Percentiles rank a stretch among this genome's conserved stretches.
Evolutionary conservation across 2,888 invertebrate genomes (phyloP).

Genomic region (Cataglyphis rosenhaueri): DNA sequence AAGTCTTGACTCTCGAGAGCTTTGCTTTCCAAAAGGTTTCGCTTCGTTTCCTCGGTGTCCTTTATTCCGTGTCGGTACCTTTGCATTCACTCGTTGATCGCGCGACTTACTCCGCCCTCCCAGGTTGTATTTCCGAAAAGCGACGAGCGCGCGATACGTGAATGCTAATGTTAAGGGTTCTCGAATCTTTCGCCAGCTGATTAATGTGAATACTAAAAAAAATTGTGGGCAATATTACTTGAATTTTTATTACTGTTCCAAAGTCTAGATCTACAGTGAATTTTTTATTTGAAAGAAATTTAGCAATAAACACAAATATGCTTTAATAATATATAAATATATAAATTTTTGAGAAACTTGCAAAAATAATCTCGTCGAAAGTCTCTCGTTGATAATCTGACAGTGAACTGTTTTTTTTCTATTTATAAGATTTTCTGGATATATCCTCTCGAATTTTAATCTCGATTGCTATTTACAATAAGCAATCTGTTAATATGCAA

Average conservation of each 20-base stretch:
- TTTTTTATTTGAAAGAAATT: background rate
- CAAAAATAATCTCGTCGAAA: background rate
- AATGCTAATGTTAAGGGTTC: slow-evolving; percentile 61
- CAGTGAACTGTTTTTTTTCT: background rate
- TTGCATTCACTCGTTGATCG: slow-evolving; percentile 61
- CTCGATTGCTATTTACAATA: background rate
- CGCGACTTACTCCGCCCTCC: slow-evolving; percentile 61
- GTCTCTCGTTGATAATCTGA: background rate
- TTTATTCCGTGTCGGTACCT: slow-evolving; percentile 52
- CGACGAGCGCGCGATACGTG: slow-evolving; percentile 31
- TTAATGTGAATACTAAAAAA: background rate
- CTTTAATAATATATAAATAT: no score
- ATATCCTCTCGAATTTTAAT: background rate
- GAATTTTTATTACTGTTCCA: background rate
- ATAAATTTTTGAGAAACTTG: background rate
- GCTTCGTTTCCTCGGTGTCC: slow-evolving; percentile 51
- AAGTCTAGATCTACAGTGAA: background rate
- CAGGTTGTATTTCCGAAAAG: slow-evolving; percentile 71
- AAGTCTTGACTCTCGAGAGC: slow-evolving; percentile 34
- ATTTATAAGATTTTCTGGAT: background rate
- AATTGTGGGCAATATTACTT: background rate
- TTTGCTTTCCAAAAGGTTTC: slow-evolving; percentile 34
- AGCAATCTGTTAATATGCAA: slow-evolving; percentile 60
- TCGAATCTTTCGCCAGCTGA: slow-evolving; percentile 13
- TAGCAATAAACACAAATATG: background rate